Conservation (phyloP, 1,140 invertebrate species). For the Drosophila nebulosa region DNA sequence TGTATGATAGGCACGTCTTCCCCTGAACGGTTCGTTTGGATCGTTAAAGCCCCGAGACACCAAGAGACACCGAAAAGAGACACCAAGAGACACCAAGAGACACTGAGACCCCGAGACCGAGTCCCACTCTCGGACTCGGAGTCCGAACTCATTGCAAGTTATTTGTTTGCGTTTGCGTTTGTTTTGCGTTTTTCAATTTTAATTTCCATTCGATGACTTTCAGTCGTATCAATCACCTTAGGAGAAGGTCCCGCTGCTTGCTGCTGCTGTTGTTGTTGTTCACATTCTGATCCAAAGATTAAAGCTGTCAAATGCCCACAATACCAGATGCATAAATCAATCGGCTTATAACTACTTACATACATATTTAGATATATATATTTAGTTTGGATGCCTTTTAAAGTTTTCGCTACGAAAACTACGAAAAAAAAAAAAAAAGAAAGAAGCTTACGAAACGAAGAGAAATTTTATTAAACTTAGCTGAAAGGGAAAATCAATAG, state of each 20-base stretch:
- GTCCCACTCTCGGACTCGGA: no score
- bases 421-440: slow-evolving; percentile 37
- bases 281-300: slow-evolving; percentile 65
- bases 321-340: slow-evolving; percentile 61
- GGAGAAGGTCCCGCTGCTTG: slow-evolving; percentile 42
- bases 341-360: slow-evolving; percentile 1
- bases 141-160: slow-evolving; percentile 22
- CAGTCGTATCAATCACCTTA: slow-evolving; percentile 60
- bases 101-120: neutral
- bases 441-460: slow-evolving; percentile 28
- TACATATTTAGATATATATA: neutral
- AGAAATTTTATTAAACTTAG: slow-evolving; percentile 56
- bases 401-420: slow-evolving; percentile 38
- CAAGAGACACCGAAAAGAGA: no score
- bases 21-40: slow-evolving; percentile 33
- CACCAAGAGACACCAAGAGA: neutral
- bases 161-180: slow-evolving; percentile 70
- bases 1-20: slow-evolving; percentile 10
- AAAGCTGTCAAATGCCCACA: slow-evolving; percentile 44
- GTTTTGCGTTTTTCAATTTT: slow-evolving; percentile 45
- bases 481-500: slow-evolving; percentile 59
- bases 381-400: slow-evolving; percentile 12
- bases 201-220: slow-evolving; percentile 70
- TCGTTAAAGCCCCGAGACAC: slow-evolving; percentile 51
- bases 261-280: slow-evolving; percentile 35